These are phyloP conservation scores for Ploceus nigricollis DNA, from an alignment of 2,113 vertebrate species.

Conservation along the genomic window DNA sequence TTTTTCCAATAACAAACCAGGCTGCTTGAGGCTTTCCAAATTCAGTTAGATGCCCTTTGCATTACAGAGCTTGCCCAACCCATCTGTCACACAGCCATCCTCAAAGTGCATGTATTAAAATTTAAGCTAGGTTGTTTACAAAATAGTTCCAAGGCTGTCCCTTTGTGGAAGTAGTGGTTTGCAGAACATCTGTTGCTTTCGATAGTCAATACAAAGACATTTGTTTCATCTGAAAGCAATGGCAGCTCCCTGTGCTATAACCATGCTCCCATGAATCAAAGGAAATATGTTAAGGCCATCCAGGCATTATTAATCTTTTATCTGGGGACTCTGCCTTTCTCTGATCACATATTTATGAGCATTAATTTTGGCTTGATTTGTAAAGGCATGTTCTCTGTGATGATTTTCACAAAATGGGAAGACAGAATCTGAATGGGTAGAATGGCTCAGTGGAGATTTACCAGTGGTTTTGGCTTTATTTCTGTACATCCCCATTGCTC, in stretches of 20 bases:
- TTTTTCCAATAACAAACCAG: not conserved
- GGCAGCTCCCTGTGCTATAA: conserved; percentile 42
- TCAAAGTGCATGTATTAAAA: conserved; percentile 64
- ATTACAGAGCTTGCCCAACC: conserved; percentile 1
- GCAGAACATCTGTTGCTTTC: conserved; percentile 64
- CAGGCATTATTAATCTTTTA: conserved; percentile 58
- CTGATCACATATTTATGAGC: conserved; percentile 54
- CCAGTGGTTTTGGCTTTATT: not conserved
- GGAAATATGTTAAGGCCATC: conserved; percentile 49
- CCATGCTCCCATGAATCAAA: conserved; percentile 57
- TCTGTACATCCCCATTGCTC: not conserved
- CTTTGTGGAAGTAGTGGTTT: conserved; percentile 49
- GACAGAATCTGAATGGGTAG: not conserved
- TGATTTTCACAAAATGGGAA: conserved; percentile 4
- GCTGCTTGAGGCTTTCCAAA: not conserved
- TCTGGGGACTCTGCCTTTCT: conserved; percentile 34
- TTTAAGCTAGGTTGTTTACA: conserved; percentile 59
- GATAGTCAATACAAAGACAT: conserved; percentile 48
- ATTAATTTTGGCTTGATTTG: conserved; percentile 48
- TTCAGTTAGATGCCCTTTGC: conserved; percentile 11
- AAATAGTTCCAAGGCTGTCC: conserved; percentile 61
- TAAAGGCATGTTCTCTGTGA: not conserved
- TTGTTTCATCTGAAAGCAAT: conserved; percentile 60
- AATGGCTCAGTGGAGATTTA: not conserved
- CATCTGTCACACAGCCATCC: conserved; percentile 53